Percentiles rank a stretch among this genome's conserved stretches.
These are phyloP conservation scores for Proctacanthus coquilletti DNA, from an alignment of 1,140 invertebrate species.

Conservation along the genomic window DNA sequence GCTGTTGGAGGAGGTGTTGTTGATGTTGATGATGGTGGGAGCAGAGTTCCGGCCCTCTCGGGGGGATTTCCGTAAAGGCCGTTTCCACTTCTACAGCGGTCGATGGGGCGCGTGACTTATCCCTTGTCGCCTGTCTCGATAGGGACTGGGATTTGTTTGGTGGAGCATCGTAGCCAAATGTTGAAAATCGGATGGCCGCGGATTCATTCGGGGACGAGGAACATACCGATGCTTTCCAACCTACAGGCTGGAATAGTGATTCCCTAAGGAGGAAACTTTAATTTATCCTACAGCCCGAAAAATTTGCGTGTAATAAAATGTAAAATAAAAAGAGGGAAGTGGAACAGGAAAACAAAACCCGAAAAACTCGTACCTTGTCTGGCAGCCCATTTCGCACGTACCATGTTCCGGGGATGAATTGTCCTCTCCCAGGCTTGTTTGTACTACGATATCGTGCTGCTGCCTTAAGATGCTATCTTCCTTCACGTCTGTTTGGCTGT, in stretches of 20 bases:
- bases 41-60: slow-evolving; percentile 18
- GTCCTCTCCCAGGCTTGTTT: slow-evolving; percentile 15
- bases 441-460: slow-evolving; percentile 18
- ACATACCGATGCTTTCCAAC: slow-evolving; percentile 23
- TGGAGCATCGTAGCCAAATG: slow-evolving; percentile 23
- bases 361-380: slow-evolving; percentile 25
- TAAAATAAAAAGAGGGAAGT: no score
- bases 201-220: slow-evolving; percentile 14
- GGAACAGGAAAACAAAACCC: no score
- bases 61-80: slow-evolving; percentile 12
- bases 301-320: slow-evolving; percentile 7
- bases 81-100: slow-evolving; percentile 1
- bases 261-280: slow-evolving; percentile 13
- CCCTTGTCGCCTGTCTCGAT: neutral
- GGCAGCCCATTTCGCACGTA: slow-evolving; percentile 29
- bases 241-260: slow-evolving; percentile 23
- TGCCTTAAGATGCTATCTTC: slow-evolving; percentile 24
- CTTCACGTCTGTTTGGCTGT: slow-evolving; percentile 19
- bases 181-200: slow-evolving; percentile 23
- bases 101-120: neutral
- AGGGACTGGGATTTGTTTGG: neutral
- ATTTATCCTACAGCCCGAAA: slow-evolving; percentile 10
- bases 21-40: slow-evolving; percentile 27
- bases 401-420: neutral
- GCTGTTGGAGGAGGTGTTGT: slow-evolving; percentile 17